Evolutionary conservation across 2,888 invertebrate species (phyloP), one percentile per base, ranked within the genome.

Genomic region (Congeria kusceri): DNA sequence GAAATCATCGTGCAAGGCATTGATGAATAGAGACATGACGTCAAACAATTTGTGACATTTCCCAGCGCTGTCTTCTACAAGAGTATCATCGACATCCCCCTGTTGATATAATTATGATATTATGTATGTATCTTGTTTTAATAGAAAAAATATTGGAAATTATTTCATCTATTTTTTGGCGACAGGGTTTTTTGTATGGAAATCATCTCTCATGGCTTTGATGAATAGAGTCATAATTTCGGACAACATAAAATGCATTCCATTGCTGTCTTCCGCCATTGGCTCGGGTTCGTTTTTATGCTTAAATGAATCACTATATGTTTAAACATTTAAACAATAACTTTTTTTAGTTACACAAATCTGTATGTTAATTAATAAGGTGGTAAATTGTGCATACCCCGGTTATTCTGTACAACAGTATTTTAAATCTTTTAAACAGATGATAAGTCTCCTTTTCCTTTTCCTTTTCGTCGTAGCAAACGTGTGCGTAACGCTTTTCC

Each of bases 1-100:
- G 1, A 23, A 25, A 39, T 39, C 25, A 3, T 73, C 62, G 53
- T 59, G 63, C 9, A 78, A 20, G 20, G 64, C 73, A 39, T 62
- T 57, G 15, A 78, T 78, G 27, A 78, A 78, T n/a, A 72, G 58
- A 46, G 72, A 25, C 77, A 78, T 78, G 0, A 78, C 65, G 23
- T 69, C 73, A 23, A 63, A 49, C 7, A 78, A 49, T 9, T 68
- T 64, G 29, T 61, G 15, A 11, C 0, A 25, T 27, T 59, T 56
- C 3, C 63, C 62, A 28, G 44, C 32, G 13, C 68, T 32, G 28
- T 77, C 77, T 27, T 77, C 77, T n/a, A n/a, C n/a, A n/a, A n/a
- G n/a, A n/a, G n/a, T n/a, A n/a, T n/a, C n/a, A n/a, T n/a, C n/a
- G n/a, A n/a, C n/a, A n/a, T n/a, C n/a, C n/a, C n/a, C n/a, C n/a